phyloP scores from a whole-genome alignment of 2,888 invertebrate genomes.

The Muscina levida region DNA sequence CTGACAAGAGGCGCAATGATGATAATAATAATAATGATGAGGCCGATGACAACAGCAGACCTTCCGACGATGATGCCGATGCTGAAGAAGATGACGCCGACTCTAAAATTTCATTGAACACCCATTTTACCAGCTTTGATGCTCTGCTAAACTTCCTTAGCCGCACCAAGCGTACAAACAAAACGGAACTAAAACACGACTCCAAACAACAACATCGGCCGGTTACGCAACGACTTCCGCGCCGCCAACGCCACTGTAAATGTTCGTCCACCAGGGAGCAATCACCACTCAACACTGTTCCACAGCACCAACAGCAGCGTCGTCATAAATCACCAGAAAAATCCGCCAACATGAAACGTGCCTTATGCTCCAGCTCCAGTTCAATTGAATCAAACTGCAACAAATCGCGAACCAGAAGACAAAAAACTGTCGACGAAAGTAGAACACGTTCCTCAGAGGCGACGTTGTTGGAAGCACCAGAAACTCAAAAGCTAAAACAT shows the following conservation, averaged over 20 bases:
- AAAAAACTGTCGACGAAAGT: neutral
- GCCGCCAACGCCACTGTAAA: neutral
- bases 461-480: neutral
- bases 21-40: conserved; percentile 3
- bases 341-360: neutral
- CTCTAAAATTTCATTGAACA: too few species aligned
- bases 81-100: too few species aligned
- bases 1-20: neutral
- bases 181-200: neutral
- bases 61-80: neutral
- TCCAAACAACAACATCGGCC: neutral
- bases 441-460: neutral
- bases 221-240: neutral
- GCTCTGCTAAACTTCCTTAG: too few species aligned
- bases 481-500: neutral
- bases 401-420: neutral
- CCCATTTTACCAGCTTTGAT: too few species aligned
- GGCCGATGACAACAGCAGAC: neutral
- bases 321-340: conserved; percentile 1
- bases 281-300: neutral
- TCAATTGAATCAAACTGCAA: neutral
- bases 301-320: neutral
- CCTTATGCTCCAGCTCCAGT: neutral
- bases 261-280: neutral
- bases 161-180: too few species aligned